phyloP scores from a whole-genome alignment of 2,888 invertebrate genomes.

The Cecidostiba fungosa region DNA sequence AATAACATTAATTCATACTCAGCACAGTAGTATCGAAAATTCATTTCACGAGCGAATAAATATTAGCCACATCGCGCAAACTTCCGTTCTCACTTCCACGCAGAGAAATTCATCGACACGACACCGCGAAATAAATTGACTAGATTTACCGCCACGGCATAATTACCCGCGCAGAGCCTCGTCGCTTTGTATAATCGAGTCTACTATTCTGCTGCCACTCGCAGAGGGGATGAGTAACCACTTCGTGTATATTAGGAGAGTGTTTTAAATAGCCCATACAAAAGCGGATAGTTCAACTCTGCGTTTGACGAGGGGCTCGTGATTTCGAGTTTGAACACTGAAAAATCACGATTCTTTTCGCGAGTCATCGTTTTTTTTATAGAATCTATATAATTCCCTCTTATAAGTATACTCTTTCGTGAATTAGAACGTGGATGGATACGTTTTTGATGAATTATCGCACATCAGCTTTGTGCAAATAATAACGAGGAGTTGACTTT shows the following conservation, averaged over 20 bases:
- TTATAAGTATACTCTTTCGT: background rate
- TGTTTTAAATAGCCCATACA: background rate
- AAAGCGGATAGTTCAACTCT: background rate
- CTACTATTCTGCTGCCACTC: background rate
- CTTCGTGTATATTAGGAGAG: background rate
- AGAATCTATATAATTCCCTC: background rate
- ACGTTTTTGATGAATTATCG: background rate
- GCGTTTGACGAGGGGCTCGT: background rate
- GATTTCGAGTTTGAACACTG: too few species aligned
- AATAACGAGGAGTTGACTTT: background rate
- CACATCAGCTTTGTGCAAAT: background rate
- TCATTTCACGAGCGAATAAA: too few species aligned
- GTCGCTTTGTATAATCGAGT: slow-evolving; percentile 41
- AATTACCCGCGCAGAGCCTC: background rate
- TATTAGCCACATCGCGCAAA: background rate
- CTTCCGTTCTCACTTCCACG: background rate
- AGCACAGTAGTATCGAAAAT: too few species aligned
- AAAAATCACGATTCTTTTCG: too few species aligned
- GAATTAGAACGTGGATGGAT: background rate
- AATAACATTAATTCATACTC: background rate
- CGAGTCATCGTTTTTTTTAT: background rate
- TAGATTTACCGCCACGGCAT: background rate
- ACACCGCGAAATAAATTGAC: slow-evolving; percentile 24
- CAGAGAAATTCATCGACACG: background rate
- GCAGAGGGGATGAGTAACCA: background rate